phyloP scores from a whole-genome alignment of 2,113 vertebrate species.

The Ammodramus savannarum region DNA sequence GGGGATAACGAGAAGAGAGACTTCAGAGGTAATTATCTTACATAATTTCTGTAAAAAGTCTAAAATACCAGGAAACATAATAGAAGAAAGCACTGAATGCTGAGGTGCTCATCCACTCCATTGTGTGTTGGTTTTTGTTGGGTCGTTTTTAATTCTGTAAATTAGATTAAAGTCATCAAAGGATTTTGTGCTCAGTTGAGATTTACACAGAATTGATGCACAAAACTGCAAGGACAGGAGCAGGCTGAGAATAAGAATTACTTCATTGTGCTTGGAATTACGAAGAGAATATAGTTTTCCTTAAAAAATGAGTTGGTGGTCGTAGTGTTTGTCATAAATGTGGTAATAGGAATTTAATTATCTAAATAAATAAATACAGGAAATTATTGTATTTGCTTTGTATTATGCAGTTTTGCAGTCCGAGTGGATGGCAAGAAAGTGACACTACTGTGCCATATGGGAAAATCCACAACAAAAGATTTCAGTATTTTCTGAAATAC shows the following conservation, averaged over 20 bases:
- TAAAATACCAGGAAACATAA: not conserved
- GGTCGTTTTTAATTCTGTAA: not conserved
- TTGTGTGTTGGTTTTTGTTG: not conserved
- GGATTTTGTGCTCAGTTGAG: not conserved
- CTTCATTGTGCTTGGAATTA: not conserved
- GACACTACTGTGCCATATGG: not conserved
- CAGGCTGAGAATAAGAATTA: not conserved
- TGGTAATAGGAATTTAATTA: not conserved
- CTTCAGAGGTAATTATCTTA: conserved; percentile 80
- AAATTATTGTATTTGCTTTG: not conserved
- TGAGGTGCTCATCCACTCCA: not conserved
- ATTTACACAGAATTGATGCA: not conserved
- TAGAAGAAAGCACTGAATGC: not conserved
- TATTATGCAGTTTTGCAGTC: not conserved
- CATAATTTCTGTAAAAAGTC: not conserved
- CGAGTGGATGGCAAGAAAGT: not conserved
- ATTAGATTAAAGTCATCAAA: not conserved
- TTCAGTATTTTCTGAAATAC: not conserved
- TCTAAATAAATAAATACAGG: not conserved
- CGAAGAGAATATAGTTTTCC: not conserved
- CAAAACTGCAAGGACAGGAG: not conserved
- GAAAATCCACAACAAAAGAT: not conserved
- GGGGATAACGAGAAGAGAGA: conserved; percentile 88
- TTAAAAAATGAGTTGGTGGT: not conserved
- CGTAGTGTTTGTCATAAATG: not conserved